Conservation (phyloP, 2,888 invertebrate genomes). For the Drosophila rellima region DNA sequence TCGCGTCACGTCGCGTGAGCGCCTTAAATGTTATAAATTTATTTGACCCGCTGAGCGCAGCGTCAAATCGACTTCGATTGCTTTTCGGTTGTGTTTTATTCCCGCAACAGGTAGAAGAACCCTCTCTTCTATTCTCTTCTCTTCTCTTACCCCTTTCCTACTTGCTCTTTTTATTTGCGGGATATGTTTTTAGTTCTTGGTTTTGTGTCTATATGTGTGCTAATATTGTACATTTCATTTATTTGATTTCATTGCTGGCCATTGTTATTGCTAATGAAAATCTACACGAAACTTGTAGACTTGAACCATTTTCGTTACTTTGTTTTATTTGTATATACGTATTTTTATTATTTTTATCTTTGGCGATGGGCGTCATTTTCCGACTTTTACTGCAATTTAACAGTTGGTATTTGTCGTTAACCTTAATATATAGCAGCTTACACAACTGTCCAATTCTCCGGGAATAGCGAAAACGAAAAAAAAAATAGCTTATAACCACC, state of each 20-base stretch:
- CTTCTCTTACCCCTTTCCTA: neutral
- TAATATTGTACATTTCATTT: slow-evolving; percentile 43
- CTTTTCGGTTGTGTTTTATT: slow-evolving; percentile 43
- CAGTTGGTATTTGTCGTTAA: slow-evolving; percentile 63
- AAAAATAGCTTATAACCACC: slow-evolving; percentile 21
- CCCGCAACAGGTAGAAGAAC: slow-evolving; percentile 64
- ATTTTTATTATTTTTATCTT: slow-evolving; percentile 8
- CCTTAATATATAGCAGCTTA: slow-evolving; percentile 48
- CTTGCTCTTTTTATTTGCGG: neutral
- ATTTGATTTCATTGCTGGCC: slow-evolving; percentile 72
- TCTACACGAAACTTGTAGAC: slow-evolving; percentile 72
- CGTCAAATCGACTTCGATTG: slow-evolving; percentile 75
- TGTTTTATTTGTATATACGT: neutral
- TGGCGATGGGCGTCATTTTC: slow-evolving; percentile 25
- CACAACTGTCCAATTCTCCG: slow-evolving; percentile 14
- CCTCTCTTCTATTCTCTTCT: too few species aligned
- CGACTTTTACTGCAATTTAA: slow-evolving; percentile 70
- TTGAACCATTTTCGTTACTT: neutral
- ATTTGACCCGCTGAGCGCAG: slow-evolving; percentile 70
- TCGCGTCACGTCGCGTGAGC: slow-evolving; percentile 67
- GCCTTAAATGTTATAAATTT: slow-evolving; percentile 77
- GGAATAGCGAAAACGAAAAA: neutral
- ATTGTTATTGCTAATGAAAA: slow-evolving; percentile 74
- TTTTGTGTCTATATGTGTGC: slow-evolving; percentile 13
- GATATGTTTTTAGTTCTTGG: neutral